phyloP scores from a whole-genome alignment of 2,797 vertebrate genomes.

The Characodon lateralis region DNA sequence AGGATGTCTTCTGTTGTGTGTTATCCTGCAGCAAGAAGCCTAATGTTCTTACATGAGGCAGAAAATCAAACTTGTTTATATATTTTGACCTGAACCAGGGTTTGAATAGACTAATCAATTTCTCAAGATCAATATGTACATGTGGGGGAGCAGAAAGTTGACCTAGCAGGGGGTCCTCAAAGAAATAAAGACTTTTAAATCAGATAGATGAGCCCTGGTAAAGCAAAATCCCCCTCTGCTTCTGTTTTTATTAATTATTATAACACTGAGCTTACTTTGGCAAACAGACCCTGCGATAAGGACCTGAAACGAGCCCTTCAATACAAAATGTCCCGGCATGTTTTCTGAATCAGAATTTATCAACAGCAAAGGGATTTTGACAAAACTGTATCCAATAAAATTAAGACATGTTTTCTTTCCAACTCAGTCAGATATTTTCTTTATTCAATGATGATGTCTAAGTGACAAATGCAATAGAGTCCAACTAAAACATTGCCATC shows the following conservation, averaged over 20 bases:
- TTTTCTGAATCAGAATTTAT: constrained; percentile 31
- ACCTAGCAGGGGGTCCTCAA: constrained; percentile 50
- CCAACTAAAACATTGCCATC: constrained; percentile 25
- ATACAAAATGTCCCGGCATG: constrained; percentile 29
- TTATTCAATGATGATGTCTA: constrained; percentile 29
- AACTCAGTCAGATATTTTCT: constrained; percentile 47
- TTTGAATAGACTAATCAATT: constrained; percentile 69
- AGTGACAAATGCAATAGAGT: constrained; percentile 24
- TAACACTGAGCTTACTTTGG: constrained; percentile 28
- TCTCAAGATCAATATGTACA: constrained; percentile 67
- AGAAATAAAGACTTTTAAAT: constrained; percentile 46
- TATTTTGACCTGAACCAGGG: constrained; percentile 55
- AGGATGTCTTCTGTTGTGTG: background rate
- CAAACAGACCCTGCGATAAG: constrained; percentile 45
- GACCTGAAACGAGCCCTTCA: constrained; percentile 20
- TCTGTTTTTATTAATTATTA: constrained; percentile 34
- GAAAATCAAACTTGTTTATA: constrained; percentile 63
- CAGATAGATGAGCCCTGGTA: constrained; percentile 43
- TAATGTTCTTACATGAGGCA: constrained; percentile 48
- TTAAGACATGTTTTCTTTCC: constrained; percentile 33
- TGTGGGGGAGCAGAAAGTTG: constrained; percentile 52
- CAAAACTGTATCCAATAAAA: constrained; percentile 52
- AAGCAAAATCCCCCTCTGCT: constrained; percentile 53
- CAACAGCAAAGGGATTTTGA: constrained; percentile 35
- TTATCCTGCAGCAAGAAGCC: constrained; percentile 20